Conservation (phyloP, 1,140 invertebrate species). For the Yoshiicerus persimilis region DNA sequence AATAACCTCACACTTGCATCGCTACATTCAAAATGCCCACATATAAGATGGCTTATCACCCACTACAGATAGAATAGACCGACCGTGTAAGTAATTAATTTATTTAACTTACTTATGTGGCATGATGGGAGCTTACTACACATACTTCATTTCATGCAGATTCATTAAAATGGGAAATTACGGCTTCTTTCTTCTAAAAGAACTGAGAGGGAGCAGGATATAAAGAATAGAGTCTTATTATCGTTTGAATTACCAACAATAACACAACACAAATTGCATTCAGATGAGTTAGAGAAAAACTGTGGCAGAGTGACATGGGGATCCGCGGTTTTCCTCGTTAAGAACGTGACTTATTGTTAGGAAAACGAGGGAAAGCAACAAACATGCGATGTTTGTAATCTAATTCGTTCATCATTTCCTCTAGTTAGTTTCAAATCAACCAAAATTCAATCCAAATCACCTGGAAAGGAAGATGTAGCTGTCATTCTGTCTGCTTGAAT, state of each 20-base stretch:
- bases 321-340: neutral
- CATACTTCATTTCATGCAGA: neutral
- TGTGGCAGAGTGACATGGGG: neutral
- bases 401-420: neutral
- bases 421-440: slow-evolving; percentile 7
- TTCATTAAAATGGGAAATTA: neutral
- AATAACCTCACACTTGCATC: neutral
- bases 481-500: slow-evolving; percentile 23
- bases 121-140: neutral
- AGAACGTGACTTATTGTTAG: neutral
- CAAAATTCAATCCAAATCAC: slow-evolving; percentile 29
- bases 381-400: neutral
- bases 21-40: neutral
- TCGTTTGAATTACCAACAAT: too few species aligned
- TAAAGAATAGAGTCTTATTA: too few species aligned
- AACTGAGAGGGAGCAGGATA: too few species aligned
- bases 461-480: slow-evolving; percentile 32
- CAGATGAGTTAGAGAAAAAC: neutral
- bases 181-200: neutral
- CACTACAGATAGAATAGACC: neutral
- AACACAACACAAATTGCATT: neutral
- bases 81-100: neutral
- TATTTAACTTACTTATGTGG: neutral
- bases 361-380: neutral
- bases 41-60: neutral